Evolutionary conservation across 2,797 vertebrate species (phyloP).

Genomic region (Columba guinea): DNA sequence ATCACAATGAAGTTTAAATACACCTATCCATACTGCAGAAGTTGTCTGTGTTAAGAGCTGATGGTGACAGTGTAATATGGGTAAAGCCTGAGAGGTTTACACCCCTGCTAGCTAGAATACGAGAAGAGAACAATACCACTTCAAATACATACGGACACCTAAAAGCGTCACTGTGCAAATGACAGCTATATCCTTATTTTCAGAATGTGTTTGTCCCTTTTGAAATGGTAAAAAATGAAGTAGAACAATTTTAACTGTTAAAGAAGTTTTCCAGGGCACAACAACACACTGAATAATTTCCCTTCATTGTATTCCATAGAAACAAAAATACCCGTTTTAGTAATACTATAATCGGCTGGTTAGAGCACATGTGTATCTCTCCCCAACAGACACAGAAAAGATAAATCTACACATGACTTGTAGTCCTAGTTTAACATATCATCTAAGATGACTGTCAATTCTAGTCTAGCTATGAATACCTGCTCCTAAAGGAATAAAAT

Average conservation of each 20-base stretch:
- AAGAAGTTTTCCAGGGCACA: neutral
- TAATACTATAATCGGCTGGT: neutral
- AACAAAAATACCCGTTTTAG: neutral
- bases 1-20: neutral
- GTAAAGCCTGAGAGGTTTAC: neutral
- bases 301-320: neutral
- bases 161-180: neutral
- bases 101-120: neutral
- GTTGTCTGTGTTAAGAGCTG: neutral
- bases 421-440: neutral
- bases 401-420: neutral
- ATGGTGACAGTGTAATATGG: neutral
- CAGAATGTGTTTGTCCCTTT: neutral
- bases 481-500: slow-evolving; percentile 18
- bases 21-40: neutral
- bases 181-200: neutral
- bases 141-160: neutral
- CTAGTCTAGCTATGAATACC: neutral
- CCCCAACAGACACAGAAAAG: neutral
- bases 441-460: neutral
- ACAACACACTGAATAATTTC: neutral
- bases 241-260: neutral
- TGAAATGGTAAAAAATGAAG: neutral
- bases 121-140: neutral
- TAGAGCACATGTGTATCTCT: neutral